These are phyloP conservation scores for Cyaniris semiargus DNA, from an alignment of 2,888 invertebrate species.

Conservation along the genomic window DNA sequence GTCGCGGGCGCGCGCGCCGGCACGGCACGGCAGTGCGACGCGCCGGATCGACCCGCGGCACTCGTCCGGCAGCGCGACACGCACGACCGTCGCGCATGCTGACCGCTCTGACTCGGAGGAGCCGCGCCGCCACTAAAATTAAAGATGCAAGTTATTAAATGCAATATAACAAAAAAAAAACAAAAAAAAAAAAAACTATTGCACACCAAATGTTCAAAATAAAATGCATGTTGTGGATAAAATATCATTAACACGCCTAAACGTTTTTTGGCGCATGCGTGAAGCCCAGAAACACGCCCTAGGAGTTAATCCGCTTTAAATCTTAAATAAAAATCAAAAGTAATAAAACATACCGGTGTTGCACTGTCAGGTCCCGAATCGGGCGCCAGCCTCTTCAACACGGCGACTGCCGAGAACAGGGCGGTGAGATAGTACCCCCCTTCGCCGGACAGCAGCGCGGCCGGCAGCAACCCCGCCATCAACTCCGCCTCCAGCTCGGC, in stretches of 20 bases:
- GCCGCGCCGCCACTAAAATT: slow-evolving; percentile 75
- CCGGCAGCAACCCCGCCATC: slow-evolving; percentile 96
- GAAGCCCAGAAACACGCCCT: too few relatives aligned
- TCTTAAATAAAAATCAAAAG: too few relatives aligned
- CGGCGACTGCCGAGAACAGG: slow-evolving; percentile 94
- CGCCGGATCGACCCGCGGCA: slow-evolving; percentile 94
- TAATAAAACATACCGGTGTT: slow-evolving; percentile 44
- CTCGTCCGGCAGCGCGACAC: slow-evolving; percentile 96
- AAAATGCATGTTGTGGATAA: too few relatives aligned
- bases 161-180: too few relatives aligned
- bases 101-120: slow-evolving; percentile 57
- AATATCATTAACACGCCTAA: too few relatives aligned
- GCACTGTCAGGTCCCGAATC: slow-evolving; percentile 60
- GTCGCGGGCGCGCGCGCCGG: slow-evolving; percentile 95
- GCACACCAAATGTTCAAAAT: too few relatives aligned
- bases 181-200: too few relatives aligned
- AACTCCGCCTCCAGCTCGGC: slow-evolving; percentile 97
- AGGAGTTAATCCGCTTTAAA: too few relatives aligned
- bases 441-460: slow-evolving; percentile 93
- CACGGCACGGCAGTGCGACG: slow-evolving; percentile 94
- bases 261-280: too few relatives aligned
- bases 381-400: slow-evolving; percentile 86
- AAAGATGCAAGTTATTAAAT: not conserved
- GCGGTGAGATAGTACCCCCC: slow-evolving; percentile 97
- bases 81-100: slow-evolving; percentile 82